phyloP scores from a whole-genome alignment of 2,113 vertebrate genomes.

The Sarotherodon lohbergeri region DNA sequence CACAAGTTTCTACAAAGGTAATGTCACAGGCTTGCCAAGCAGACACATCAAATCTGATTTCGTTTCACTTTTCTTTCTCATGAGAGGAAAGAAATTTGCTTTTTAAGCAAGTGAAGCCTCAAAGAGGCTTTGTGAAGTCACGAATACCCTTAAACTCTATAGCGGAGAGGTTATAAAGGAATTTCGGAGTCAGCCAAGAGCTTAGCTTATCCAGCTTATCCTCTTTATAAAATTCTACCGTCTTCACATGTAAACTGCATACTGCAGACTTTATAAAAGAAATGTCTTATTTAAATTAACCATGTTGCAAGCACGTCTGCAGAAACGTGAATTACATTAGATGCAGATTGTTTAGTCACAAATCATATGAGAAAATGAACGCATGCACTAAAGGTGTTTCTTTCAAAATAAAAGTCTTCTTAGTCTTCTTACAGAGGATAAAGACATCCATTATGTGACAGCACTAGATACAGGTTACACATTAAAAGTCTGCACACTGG shows the following conservation, averaged over 20 bases:
- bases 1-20: not conserved
- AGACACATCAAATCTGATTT: not conserved
- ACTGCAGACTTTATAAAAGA: not conserved
- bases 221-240: not conserved
- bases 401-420: not conserved
- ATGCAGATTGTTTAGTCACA: not conserved
- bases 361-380: not conserved
- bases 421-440: not conserved
- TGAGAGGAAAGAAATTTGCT: not conserved
- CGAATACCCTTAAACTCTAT: not conserved
- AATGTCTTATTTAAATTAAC: not conserved
- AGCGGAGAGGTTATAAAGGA: not conserved
- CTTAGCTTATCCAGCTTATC: not conserved
- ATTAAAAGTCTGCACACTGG: not conserved
- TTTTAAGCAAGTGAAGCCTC: not conserved
- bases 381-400: not conserved
- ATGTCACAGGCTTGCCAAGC: not conserved
- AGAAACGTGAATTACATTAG: not conserved
- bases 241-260: not conserved
- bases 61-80: accelerated
- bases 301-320: not conserved
- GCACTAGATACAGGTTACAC: not conserved
- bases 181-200: not conserved
- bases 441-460: not conserved
- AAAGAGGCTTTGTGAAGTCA: not conserved